Evolutionary conservation across 2,113 vertebrate species (phyloP).

Genomic region (Syngnathoides biaculeatus): DNA sequence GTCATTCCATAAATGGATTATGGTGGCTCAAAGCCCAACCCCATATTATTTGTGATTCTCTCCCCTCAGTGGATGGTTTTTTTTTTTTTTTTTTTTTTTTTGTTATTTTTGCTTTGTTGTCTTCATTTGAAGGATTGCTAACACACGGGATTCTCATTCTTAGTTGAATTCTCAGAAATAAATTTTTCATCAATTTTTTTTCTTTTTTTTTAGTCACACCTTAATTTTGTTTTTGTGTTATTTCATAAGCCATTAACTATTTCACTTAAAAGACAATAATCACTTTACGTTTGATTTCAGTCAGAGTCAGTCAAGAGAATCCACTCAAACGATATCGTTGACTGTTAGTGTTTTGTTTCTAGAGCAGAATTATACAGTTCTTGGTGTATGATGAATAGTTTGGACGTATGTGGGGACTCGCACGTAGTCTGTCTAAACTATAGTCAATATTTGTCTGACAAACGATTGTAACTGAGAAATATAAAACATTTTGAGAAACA

Average conservation of each 20-base stretch:
- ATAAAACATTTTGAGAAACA: too few species aligned
- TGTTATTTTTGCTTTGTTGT: neutral
- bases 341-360: neutral
- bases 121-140: neutral
- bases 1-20: slow-evolving; percentile 16
- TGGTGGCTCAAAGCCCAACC: neutral
- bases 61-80: too few species aligned
- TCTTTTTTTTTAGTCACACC: neutral
- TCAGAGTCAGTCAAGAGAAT: neutral
- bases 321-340: neutral
- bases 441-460: too few species aligned
- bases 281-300: neutral
- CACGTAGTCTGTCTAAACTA: too few species aligned
- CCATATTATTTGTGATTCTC: neutral
- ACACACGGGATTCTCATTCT: neutral
- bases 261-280: neutral
- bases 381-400: neutral
- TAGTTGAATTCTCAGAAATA: neutral
- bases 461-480: too few species aligned
- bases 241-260: neutral
- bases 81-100: neutral
- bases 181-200: neutral
- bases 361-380: neutral
- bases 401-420: neutral
- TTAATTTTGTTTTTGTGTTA: neutral